Conservation (phyloP, 2,797 vertebrate genomes). For the Catostomus latipinnis region DNA sequence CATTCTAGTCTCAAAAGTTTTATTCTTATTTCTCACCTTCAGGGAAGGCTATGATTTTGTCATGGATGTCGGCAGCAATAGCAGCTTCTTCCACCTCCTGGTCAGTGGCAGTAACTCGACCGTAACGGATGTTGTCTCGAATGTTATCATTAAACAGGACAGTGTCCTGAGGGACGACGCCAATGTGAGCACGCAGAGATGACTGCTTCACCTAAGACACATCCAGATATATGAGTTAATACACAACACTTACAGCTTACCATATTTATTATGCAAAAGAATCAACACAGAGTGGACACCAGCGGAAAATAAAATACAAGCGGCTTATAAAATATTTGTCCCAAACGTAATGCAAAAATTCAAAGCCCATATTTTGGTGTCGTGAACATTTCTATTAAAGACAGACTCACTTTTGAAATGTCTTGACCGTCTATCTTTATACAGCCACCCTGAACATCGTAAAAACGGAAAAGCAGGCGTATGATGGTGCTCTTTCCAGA, state of each 20-base stretch:
- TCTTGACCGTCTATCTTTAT: conserved; percentile 92
- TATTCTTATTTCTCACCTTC: conserved; percentile 78
- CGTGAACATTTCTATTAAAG: neutral
- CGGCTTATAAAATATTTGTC: neutral
- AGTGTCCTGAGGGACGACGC: conserved; percentile 96
- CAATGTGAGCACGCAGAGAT: conserved; percentile 89
- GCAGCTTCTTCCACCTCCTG: conserved; percentile 92
- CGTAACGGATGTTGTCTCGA: conserved; percentile 92
- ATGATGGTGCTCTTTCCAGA: conserved; percentile 94
- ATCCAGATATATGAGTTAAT: neutral
- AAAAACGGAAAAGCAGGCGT: conserved; percentile 95
- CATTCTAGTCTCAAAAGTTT: neutral
- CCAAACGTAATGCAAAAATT: too few species aligned
- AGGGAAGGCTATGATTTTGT: conserved; percentile 87
- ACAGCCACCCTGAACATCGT: conserved; percentile 87
- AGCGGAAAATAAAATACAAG: neutral
- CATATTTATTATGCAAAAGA: neutral
- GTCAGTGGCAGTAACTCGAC: conserved; percentile 83
- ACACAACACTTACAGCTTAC: too few species aligned
- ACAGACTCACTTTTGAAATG: conserved; percentile 83
- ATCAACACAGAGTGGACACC: neutral
- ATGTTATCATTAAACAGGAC: conserved; percentile 96
- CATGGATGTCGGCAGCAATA: conserved; percentile 89
- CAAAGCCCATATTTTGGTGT: neutral
- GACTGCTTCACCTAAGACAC: conserved; percentile 85